Conservation (phyloP, 2,888 invertebrate genomes). For the Megamerina dolium region DNA sequence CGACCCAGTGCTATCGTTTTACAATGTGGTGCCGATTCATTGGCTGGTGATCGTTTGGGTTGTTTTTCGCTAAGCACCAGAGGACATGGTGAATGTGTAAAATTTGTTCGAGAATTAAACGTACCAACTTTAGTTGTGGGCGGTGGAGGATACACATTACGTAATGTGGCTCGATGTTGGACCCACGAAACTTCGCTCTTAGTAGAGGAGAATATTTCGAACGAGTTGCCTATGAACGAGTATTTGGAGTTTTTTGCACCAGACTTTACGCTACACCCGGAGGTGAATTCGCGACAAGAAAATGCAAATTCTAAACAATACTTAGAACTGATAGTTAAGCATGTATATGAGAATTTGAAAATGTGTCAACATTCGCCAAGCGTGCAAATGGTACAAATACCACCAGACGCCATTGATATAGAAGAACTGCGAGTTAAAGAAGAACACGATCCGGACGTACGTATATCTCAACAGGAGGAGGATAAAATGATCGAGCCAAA, state of each 20-base stretch:
- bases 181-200: conserved; percentile 95
- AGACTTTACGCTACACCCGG: conserved; percentile 93
- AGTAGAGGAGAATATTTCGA: conserved; percentile 86
- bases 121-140: conserved; percentile 87
- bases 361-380: conserved; percentile 90
- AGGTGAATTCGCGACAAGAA: conserved; percentile 76
- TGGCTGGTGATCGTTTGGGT: conserved; percentile 90
- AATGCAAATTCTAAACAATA: conserved; percentile 96
- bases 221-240: conserved; percentile 92
- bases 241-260: conserved; percentile 97
- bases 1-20: conserved; percentile 94
- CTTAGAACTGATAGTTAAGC: conserved; percentile 81
- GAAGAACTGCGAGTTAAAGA: conserved; percentile 60
- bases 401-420: conserved; percentile 70
- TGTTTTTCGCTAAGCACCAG: conserved; percentile 93
- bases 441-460: conserved; percentile 77
- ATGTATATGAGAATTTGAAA: conserved; percentile 87
- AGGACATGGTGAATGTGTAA: conserved; percentile 97
- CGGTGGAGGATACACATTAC: conserved; percentile 79
- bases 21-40: conserved; percentile 96
- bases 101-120: conserved; percentile 87
- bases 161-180: conserved; percentile 98
- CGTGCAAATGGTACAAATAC: conserved; percentile 96
- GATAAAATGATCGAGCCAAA: conserved; percentile 77
- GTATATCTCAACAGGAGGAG: conserved; percentile 69